These are phyloP conservation scores for Hylomyscus alleni DNA, from an alignment of 2,797 vertebrate species.

Conservation along the genomic window DNA sequence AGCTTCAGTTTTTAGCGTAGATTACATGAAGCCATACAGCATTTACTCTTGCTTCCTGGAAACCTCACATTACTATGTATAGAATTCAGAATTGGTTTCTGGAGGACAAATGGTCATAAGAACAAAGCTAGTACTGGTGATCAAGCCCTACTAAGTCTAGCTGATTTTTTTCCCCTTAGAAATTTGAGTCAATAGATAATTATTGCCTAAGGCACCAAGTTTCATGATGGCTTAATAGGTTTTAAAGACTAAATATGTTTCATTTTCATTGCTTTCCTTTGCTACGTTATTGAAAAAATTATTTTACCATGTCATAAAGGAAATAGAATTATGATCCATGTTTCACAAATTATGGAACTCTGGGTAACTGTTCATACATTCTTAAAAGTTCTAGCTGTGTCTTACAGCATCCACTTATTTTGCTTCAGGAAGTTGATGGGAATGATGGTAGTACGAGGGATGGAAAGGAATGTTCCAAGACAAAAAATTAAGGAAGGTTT, in stretches of 20 bases:
- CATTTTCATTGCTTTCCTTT: slow-evolving; percentile 45
- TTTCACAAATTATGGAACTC: slow-evolving; percentile 25
- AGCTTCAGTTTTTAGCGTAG: background rate
- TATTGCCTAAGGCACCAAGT: background rate
- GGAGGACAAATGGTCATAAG: background rate
- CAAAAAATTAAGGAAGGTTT: background rate
- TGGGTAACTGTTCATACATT: background rate
- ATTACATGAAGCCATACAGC: background rate
- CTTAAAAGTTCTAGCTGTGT: slow-evolving; percentile 3
- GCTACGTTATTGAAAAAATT: background rate
- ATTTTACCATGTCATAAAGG: background rate
- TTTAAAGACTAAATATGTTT: background rate
- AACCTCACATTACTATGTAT: background rate
- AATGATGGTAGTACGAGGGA: background rate
- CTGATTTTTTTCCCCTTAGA: background rate
- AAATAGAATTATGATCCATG: slow-evolving; percentile 10
- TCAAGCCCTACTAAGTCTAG: background rate
- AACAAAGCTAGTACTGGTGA: background rate
- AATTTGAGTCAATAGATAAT: slow-evolving; percentile 8
- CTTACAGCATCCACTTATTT: background rate
- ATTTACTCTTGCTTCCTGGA: background rate
- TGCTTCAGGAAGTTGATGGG: background rate
- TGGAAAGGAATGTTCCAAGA: background rate
- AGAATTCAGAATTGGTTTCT: background rate
- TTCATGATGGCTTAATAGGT: slow-evolving; percentile 8